These are phyloP conservation scores for Tupaia tana DNA, from an alignment of 2,113 vertebrate genomes.

Conservation along the genomic window DNA sequence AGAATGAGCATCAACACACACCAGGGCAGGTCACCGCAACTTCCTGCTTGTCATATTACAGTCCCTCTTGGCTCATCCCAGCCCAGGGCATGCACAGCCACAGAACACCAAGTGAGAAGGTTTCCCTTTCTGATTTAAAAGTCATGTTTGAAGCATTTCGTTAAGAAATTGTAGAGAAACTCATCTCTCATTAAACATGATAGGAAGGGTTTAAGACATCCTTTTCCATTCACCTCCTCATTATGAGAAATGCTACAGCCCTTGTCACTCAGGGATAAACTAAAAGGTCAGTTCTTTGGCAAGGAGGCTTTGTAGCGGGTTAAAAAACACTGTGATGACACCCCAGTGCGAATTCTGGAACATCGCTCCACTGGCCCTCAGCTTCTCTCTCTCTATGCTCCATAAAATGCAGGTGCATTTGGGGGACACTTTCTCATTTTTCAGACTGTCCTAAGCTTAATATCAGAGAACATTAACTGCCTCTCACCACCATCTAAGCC, in stretches of 20 bases:
- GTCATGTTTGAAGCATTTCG: constrained; percentile 31
- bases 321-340: neutral
- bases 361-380: fast-evolving
- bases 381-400: neutral
- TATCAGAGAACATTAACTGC: neutral
- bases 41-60: neutral
- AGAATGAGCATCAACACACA: neutral
- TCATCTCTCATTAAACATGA: constrained; percentile 56
- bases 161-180: neutral
- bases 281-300: constrained; percentile 62
- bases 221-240: constrained; percentile 38
- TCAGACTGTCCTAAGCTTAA: neutral
- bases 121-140: constrained; percentile 37
- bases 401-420: fast-evolving
- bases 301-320: neutral
- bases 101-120: neutral
- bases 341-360: neutral
- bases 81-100: neutral
- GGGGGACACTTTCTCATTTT: neutral
- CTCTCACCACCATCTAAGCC: too few species aligned
- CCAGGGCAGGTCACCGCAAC: fast-evolving
- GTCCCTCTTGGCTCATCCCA: neutral
- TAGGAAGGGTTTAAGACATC: constrained; percentile 9
- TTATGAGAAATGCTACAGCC: neutral
- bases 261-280: constrained; percentile 47